A percentile compares a stretch with the other conserved stretches of the same genome.
Conservation (phyloP, 1,140 invertebrate species). For the Coboldia fuscipes region DNA sequence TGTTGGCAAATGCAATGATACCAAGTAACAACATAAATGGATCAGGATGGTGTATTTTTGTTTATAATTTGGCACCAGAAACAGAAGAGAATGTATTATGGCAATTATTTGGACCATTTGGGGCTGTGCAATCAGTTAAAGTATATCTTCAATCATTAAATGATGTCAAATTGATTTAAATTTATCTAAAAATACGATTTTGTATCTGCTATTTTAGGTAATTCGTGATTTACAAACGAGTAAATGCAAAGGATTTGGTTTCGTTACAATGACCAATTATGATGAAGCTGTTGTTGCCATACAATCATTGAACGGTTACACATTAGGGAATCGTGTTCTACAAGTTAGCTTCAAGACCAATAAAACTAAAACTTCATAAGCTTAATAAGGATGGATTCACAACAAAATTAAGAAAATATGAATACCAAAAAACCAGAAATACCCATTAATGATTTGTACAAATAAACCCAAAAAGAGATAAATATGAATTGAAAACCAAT, state of each 20-base stretch:
- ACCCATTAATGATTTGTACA: too few species aligned
- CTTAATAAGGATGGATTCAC: too few species aligned
- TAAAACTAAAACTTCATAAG: conserved; percentile 80
- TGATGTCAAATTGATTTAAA: neutral
- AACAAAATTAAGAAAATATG: too few species aligned
- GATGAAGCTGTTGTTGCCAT: conserved; percentile 96
- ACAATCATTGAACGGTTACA: conserved; percentile 93
- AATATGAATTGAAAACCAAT: too few species aligned
- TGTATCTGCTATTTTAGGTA: conserved; percentile 18
- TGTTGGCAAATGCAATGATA: conserved; percentile 69
- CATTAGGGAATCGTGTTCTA: conserved; percentile 87
- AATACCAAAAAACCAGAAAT: too few species aligned
- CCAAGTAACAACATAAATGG: conserved; percentile 62
- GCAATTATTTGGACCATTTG: conserved; percentile 98
- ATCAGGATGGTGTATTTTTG: conserved; percentile 20
- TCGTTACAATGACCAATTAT: conserved; percentile 99
- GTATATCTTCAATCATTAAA: conserved; percentile 13
- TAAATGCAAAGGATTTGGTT: conserved; percentile 99
- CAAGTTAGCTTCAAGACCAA: conserved; percentile 98
- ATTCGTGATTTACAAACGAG: conserved; percentile 94
- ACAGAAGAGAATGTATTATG: conserved; percentile 96
- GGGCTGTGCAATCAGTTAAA: conserved; percentile 95
- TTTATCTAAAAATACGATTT: neutral
- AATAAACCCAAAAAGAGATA: too few species aligned
- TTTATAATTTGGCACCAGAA: conserved; percentile 62